Evolutionary conservation across 2,888 invertebrate genomes (phyloP).

Genomic region (Agrochola litura): DNA sequence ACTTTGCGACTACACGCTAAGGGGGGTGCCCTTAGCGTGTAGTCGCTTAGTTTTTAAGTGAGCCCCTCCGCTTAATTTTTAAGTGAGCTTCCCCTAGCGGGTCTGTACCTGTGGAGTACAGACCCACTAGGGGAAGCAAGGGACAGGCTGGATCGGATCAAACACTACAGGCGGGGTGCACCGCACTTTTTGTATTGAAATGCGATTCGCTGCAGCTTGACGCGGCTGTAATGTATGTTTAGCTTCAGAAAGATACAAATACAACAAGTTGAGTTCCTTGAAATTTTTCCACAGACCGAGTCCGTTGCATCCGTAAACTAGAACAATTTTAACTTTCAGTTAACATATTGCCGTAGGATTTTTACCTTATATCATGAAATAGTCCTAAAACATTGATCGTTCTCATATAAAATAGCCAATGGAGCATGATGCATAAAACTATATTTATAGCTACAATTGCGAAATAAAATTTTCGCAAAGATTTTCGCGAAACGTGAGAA

Average conservation of each 20-base stretch:
- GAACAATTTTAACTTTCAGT: neutral
- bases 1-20: neutral
- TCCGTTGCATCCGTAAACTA: neutral
- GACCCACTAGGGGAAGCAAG: neutral
- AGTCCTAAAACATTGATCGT: neutral
- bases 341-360: neutral
- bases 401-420: constrained; percentile 1
- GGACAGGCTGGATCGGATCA: too few species aligned
- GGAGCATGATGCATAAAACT: constrained; percentile 6
- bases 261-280: neutral
- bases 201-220: neutral
- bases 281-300: neutral
- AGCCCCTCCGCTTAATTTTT: too few species aligned
- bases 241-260: neutral
- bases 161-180: too few species aligned
- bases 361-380: neutral
- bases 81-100: too few species aligned
- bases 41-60: too few species aligned
- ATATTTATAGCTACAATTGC: neutral
- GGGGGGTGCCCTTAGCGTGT: too few species aligned
- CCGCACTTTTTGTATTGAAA: neutral
- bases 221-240: neutral
- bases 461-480: constrained; percentile 3
- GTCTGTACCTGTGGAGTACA: neutral
- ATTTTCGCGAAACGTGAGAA: constrained; percentile 19